Evolutionary conservation across 2,888 invertebrate species (phyloP), one percentile per base, ranked within the genome.

Genomic region (Cylindroiulus punctatus): DNA sequence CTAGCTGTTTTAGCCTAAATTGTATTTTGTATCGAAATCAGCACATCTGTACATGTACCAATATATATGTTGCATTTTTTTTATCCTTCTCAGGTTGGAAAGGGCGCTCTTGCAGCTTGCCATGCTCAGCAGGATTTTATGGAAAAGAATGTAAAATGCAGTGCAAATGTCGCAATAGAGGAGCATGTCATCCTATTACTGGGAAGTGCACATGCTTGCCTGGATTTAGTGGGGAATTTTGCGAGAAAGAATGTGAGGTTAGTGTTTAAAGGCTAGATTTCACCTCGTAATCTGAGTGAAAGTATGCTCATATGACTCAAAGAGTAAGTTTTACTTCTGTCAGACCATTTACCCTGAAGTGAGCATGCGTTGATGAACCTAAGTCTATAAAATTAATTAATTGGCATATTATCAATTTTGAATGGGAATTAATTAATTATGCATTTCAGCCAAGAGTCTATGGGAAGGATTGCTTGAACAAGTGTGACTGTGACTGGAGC

Each of bases 171-270:
- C 47, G 86, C 10, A 89, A 90, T 88, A 88, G 87, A 17, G 88
- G 86, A 36, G 95, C 95, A 90, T 96, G 97, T 89, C 96, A 97
- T 90, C 96, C 96, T 0, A 95, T 94, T 94, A 94, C 94, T 10
- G 96, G 96, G 0, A 93, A 93, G 87, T 96, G 96, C 90, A 92
- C 93, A 3, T 88, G 88, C 65, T 42, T 86, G 17, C 84, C 88
- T 44, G 88, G 88, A 17, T 88, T 83, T 42, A 86, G 42, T 4
- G 88, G 88, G 32, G 85, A 81, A 2, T 86, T 47, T 81, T 88
- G 88, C 22, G 87, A 86, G 42, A 85, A 87, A 36, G 26, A 81
- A n/a, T 88, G 88, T 42, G 84, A 87, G 36, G 86, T 86, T 57
- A 84, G 85, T 40, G 82, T 44, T 44, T 44, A 44, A 44, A 36